Evolutionary conservation across 2,113 vertebrate species (phyloP), one percentile per base, ranked within the genome.

Genomic region (Grantiella picta): DNA sequence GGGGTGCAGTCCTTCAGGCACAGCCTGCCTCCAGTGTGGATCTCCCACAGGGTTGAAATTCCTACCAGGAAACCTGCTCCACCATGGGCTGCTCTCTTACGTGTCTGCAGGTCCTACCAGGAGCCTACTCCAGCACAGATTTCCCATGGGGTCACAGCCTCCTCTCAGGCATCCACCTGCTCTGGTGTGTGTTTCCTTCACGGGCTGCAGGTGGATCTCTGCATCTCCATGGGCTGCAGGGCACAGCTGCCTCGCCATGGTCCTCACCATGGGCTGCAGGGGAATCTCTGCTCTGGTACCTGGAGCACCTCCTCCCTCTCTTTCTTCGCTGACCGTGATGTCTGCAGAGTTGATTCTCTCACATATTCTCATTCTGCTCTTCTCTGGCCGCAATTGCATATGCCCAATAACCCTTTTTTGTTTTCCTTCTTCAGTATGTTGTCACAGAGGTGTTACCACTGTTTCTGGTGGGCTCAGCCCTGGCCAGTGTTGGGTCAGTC

Each of bases 401-500:
- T 76, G 29, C 70, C 61, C 40, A 42, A 9, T 61, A 47, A 31
- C 11, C 11, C 15, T 33, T 44, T 25, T 31, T 47, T 50, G 17
- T 2, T 73, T 47, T 54, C 13, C 40, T 53, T n/a, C n/a, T 54
- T 82, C 25, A 24, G 0, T 44, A 5, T 28, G 28, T 65, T 59
- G 15, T 73, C 33, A 52, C 4, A 16, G 77, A 59, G 36, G 4
- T 18, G 12, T 18, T 44, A 4, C 15, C 15, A 5, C 15, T 3
- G 15, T 73, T 73, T 45, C 12, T 45, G 44, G 10, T 33, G 45
- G 44, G 44, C 52, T 73, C 68, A 81, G 52, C 36, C 22, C 23
- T 59, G 22, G 44, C 52, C 23, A 11, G 27, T 1, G 0, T 44
- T 50, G 33, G 31, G 15, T 59, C 0, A 2, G 44, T 82, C 31